These are phyloP conservation scores for Megalurothrips usitatus DNA, from an alignment of 2,888 invertebrate genomes.

Conservation along the genomic window DNA sequence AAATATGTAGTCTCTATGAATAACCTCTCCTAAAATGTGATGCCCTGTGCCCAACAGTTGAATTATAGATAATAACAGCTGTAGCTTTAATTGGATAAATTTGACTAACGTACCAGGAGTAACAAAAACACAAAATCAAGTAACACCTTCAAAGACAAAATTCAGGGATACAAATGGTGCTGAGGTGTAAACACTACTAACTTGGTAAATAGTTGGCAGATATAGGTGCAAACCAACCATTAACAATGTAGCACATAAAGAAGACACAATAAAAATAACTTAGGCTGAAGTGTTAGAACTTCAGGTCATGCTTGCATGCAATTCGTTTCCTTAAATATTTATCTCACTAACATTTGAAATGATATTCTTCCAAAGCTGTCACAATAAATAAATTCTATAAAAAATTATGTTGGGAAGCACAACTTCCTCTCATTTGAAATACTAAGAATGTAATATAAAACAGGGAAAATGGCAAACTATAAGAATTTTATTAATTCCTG, in stretches of 20 bases:
- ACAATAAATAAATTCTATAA: not conserved
- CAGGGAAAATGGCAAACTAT: not conserved
- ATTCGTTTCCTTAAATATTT: not conserved
- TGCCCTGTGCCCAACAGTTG: no score
- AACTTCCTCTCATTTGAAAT: not conserved
- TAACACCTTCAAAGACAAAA: no score
- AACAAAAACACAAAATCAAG: not conserved
- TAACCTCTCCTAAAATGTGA: no score
- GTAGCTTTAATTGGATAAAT: no score
- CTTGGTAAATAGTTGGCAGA: not conserved
- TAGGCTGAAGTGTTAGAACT: not conserved
- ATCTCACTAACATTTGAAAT: slow-evolving; percentile 11
- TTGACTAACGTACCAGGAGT: no score
- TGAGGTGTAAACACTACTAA: slow-evolving; percentile 9
- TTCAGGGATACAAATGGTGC: not conserved
- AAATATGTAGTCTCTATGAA: no score
- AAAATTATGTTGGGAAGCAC: not conserved
- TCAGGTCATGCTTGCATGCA: slow-evolving; percentile 2
- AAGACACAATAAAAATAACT: not conserved
- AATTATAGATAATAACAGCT: no score
- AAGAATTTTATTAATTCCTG: not conserved
- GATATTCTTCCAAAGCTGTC: not conserved
- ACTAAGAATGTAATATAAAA: not conserved
- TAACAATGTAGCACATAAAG: not conserved
- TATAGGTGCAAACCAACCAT: not conserved